Conservation (phyloP, 2,797 vertebrate genomes). For the Graptemys geographica region DNA sequence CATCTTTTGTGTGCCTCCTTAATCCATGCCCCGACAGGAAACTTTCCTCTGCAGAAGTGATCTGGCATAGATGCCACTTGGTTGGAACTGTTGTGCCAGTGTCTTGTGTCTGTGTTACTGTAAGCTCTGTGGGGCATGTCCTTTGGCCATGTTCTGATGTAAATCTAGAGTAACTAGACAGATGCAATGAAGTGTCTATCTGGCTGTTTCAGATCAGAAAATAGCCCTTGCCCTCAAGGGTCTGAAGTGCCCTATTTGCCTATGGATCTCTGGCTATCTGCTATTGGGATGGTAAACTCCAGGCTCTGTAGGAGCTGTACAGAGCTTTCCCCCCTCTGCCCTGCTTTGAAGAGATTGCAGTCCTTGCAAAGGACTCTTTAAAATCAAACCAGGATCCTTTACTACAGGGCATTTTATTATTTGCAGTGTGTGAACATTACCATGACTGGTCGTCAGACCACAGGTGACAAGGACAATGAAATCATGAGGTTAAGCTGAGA, state of each 20-base stretch:
- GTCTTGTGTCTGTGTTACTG: not conserved
- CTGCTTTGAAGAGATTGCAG: slow-evolving; percentile 60
- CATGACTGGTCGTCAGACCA: not conserved
- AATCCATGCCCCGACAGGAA: not conserved
- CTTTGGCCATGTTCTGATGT: not conserved
- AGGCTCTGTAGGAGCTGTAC: slow-evolving; percentile 34
- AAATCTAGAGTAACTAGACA: not conserved
- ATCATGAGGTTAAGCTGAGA: not conserved
- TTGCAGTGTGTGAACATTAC: slow-evolving; percentile 26
- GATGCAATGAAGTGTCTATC: not conserved
- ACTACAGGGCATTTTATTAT: not conserved
- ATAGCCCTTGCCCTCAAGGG: slow-evolving; percentile 30
- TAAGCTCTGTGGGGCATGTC: not conserved
- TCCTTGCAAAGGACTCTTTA: slow-evolving; percentile 51
- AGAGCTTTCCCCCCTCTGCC: slow-evolving; percentile 57
- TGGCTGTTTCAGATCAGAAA: not conserved
- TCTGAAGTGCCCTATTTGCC: slow-evolving; percentile 47
- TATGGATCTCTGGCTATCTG: slow-evolving; percentile 29
- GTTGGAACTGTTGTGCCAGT: not conserved
- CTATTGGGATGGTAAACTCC: slow-evolving; percentile 52
- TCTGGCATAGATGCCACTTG: not conserved
- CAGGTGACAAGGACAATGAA: not conserved
- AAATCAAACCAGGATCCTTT: not conserved
- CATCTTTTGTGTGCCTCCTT: not conserved
- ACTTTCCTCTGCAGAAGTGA: not conserved